Evolutionary conservation across 2,888 invertebrate species (phyloP), one percentile per base, ranked within the genome.

Genomic region (Parnassius glacialis): DNA sequence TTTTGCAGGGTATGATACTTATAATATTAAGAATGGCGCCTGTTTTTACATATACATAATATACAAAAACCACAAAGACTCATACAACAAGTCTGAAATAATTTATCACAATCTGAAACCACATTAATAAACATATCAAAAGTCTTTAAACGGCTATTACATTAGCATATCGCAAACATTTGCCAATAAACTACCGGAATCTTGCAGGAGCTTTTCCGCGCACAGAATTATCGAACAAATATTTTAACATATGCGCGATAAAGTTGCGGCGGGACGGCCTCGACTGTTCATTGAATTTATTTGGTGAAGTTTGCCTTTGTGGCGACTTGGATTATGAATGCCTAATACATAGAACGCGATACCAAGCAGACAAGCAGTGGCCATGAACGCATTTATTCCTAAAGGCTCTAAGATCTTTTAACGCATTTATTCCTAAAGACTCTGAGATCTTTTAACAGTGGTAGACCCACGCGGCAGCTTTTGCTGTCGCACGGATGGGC

Each of bases 141-240:
- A 60, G 54, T 44, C 25, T 60, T 55, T 43, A 50, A 12, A 25
- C 12, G 50, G 41, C 56, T 47, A 56, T 61, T 51, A 65, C 62
- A 61, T 67, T 65, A 65, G 57, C 57, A 70, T 64, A 56, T 43
- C 43, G 65, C 66, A 65, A 66, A 68, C 69, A 58, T 59, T 65
- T 65, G 51, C 67, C 57, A 51, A 47, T 52, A 62, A 57, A 57
- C 10, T 25, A 43, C 5, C 52, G 25, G 47, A 57, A 61, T 51
- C 41, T 16, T 20, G 56, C 10, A 25, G 16, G 5, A 47, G 54
- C 54, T 51, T 50, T 13, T 20, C 16, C 61, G 10, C 47, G 42
- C 25, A 34, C 34, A 42, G 57, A 20, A 58, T 58, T 58, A 48
- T 57, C 52, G 53, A 62, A 56, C 61, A 55, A 50, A 61, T 61